Base-by-base conservation (phyloP, 2,888 invertebrate species). In the Magallana nippona region DNA sequence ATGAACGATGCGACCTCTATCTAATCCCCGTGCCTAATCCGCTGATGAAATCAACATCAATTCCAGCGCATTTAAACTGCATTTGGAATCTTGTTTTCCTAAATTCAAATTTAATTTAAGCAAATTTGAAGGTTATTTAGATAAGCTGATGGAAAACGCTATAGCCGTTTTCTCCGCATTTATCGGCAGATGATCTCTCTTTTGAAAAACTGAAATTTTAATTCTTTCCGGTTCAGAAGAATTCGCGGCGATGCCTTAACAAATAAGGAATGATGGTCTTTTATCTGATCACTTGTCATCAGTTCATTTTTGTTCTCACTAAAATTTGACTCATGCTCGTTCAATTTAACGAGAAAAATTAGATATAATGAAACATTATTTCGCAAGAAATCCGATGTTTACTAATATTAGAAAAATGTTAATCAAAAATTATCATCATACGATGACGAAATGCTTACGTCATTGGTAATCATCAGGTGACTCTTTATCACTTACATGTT, bases 61-160 rank as follows among this genome's bases (percentile, higher is more conserved):
- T 27, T 71, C 71, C 8, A 27, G 27, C 71, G 32, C 71, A 71
- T 71, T 71, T 71, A 71, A 71, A 71, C 71, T 71, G 71, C 71
- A 71, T 27, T 71, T 71, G 71, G 32, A 71, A 71, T 71, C 71
- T 71, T 71, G 71, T 71, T 71, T 71, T 71, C 32, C 71, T 71
- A 71, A 71, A 71, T 71, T 71, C 71, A 71, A 22, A 27, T 71
- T 71, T 71, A 71, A 71, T 71, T 71, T 71, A 22, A 27, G 15
- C 27, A 71, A 27, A 71, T 71, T 71, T 27, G 27, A 32, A 27
- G 27, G 71, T 44, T 71, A 22, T 71, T 71, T 71, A 71, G 71
- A 71, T 71, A 71, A 71, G 71, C 71, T 71, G 71, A 71, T 27
- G 71, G 71, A 22, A 15, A 27, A 71, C 27, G 15, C 27, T 27